A percentile compares a stretch with the other conserved stretches of the same genome.
Evolutionary conservation across 2,888 invertebrate genomes (phyloP).

Genomic region (Pandemis cinnamomeana): DNA sequence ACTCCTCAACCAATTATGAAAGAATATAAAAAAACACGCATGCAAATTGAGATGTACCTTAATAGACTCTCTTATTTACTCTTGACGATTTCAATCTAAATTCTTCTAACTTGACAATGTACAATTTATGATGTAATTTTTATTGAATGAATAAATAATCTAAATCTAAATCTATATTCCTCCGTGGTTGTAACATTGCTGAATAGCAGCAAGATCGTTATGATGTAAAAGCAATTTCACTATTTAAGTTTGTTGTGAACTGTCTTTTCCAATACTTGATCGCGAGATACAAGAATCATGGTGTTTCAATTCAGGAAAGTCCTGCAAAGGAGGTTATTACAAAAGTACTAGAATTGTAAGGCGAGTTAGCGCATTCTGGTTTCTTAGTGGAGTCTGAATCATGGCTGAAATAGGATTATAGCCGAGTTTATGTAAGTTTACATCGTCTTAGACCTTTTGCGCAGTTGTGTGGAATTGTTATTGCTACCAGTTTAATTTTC

Average conservation of each 20-base stretch:
- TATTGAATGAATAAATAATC: too few relatives aligned
- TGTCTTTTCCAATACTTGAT: not conserved
- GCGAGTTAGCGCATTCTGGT: conserved; percentile 10
- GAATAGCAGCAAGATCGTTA: not conserved
- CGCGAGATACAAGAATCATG: not conserved
- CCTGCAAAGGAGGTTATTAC: conserved; percentile 19
- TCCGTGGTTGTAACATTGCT: too few relatives aligned
- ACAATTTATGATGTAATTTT: too few relatives aligned
- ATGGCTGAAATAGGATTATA: conserved; percentile 34
- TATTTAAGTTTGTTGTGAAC: not conserved
- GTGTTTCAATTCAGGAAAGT: conserved; percentile 15
- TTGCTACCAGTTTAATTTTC: conserved; percentile 19
- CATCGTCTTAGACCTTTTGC: conserved; percentile 24
- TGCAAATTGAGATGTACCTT: too few relatives aligned
- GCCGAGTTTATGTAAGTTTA: conserved; percentile 28
- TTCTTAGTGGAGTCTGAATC: conserved; percentile 37
- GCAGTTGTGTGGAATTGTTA: conserved; percentile 30
- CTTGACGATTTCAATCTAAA: too few relatives aligned
- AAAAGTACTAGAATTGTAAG: conserved; percentile 11
- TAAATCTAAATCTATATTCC: too few relatives aligned
- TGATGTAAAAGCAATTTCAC: not conserved
- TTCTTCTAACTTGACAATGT: too few relatives aligned
- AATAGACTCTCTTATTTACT: too few relatives aligned
- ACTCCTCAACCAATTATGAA: too few relatives aligned
- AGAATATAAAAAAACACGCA: too few relatives aligned